Conservation (phyloP, 2,113 vertebrate genomes). For the Pyxicephalus adspersus region DNA sequence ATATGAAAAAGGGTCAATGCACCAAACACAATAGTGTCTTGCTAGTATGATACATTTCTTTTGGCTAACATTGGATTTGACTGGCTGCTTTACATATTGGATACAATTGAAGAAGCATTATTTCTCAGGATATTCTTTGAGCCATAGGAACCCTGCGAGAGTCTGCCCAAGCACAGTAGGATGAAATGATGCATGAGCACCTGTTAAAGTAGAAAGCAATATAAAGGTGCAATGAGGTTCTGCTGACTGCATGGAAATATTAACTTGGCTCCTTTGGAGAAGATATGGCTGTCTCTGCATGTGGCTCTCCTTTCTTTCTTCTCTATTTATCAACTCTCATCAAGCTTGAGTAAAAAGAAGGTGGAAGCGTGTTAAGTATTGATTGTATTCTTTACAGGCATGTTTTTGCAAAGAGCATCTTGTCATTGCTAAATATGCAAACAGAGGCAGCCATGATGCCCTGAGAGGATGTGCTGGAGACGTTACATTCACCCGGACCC, state of each 20-base stretch:
- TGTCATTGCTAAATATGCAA: conserved; percentile 93
- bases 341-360: conserved; percentile 73
- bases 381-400: conserved; percentile 93
- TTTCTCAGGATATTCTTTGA: conserved; percentile 75
- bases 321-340: conserved; percentile 75
- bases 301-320: conserved; percentile 74
- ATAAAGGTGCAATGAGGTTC: conserved; percentile 72
- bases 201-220: conserved; percentile 73
- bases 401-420: conserved; percentile 93
- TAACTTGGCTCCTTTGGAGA: conserved; percentile 70
- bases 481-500: conserved; percentile 80
- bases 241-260: conserved; percentile 77
- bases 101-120: conserved; percentile 71
- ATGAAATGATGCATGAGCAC: conserved; percentile 74
- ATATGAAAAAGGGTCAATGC: conserved; percentile 67
- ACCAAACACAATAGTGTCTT: conserved; percentile 64
- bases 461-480: conserved; percentile 83
- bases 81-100: conserved; percentile 68
- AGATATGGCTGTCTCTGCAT: conserved; percentile 84
- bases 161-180: conserved; percentile 70
- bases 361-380: conserved; percentile 86
- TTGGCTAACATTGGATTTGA: conserved; percentile 67
- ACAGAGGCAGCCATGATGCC: conserved; percentile 89
- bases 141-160: conserved; percentile 72
- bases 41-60: conserved; percentile 62